Evolutionary conservation across 2,113 vertebrate species (phyloP).

Genomic region (Suricata suricatta): DNA sequence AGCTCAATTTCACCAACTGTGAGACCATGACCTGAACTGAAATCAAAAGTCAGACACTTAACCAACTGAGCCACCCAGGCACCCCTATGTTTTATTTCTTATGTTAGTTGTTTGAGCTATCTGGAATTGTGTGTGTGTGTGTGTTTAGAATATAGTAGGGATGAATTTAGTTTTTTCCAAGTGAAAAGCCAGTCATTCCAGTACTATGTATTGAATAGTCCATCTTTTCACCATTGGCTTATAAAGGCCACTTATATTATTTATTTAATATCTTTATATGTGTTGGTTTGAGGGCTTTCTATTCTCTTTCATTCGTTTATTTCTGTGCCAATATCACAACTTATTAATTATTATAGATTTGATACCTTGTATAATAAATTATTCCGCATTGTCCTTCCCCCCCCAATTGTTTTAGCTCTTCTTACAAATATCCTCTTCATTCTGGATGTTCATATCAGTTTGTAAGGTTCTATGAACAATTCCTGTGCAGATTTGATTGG

Average conservation of each 20-base stretch:
- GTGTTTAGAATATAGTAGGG: not conserved
- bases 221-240: not conserved
- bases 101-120: not conserved
- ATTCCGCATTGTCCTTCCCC: not conserved
- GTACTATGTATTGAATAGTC: not conserved
- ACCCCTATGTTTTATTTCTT: no score
- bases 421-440: conserved; percentile 11
- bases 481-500: not conserved
- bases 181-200: conserved; percentile 17
- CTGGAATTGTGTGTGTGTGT: not conserved
- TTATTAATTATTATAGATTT: not conserved
- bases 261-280: conserved; percentile 19
- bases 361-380: not conserved
- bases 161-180: conserved; percentile 42
- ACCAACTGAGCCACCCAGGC: no score
- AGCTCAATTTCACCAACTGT: no score
- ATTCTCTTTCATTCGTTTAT: conserved; percentile 33
- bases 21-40: no score
- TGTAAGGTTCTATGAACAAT: conserved; percentile 39
- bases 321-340: not conserved
- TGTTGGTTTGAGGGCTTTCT: not conserved
- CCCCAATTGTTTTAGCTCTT: not conserved
- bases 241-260: conserved; percentile 12
- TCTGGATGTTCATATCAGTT: conserved; percentile 34
- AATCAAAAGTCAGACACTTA: no score